Evolutionary conservation across 2,113 vertebrate species (phyloP).

Genomic region (Pao palembangensis): DNA sequence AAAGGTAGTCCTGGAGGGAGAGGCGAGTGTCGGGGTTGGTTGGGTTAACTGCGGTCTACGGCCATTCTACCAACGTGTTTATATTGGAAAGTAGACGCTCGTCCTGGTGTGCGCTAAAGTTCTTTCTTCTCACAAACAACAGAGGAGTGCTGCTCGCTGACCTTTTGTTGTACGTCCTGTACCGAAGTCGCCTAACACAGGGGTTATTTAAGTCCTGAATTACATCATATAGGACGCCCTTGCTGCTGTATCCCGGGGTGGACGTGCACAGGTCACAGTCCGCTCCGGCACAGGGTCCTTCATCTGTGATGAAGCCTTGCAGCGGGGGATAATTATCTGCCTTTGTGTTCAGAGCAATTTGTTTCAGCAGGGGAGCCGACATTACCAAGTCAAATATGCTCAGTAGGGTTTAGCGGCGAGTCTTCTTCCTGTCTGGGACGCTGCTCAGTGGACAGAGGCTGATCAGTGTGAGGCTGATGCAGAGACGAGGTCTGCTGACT

Average conservation of each 20-base stretch:
- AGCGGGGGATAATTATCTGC: constrained; percentile 59
- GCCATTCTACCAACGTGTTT: too few species aligned
- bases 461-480: constrained; percentile 47
- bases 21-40: not conserved
- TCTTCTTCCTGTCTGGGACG: constrained; percentile 49
- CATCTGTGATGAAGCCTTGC: constrained; percentile 51
- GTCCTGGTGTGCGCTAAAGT: not conserved
- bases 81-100: too few species aligned
- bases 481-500: constrained; percentile 19
- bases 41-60: too few species aligned
- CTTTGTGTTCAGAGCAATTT: constrained; percentile 62
- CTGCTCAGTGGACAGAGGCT: constrained; percentile 37
- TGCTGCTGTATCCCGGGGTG: constrained; percentile 46
- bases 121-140: constrained; percentile 6
- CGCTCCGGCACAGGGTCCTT: constrained; percentile 43
- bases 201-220: constrained; percentile 36
- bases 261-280: constrained; percentile 50
- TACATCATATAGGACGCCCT: constrained; percentile 48
- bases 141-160: constrained; percentile 5
- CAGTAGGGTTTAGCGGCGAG: constrained; percentile 59
- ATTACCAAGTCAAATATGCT: constrained; percentile 73
- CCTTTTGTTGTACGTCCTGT: not conserved
- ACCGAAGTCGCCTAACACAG: constrained; percentile 19
- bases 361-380: constrained; percentile 49
- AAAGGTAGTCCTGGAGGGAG: constrained; percentile 85